These are phyloP conservation scores for Lonchura striata DNA, from an alignment of 2,113 vertebrate genomes.

Conservation along the genomic window DNA sequence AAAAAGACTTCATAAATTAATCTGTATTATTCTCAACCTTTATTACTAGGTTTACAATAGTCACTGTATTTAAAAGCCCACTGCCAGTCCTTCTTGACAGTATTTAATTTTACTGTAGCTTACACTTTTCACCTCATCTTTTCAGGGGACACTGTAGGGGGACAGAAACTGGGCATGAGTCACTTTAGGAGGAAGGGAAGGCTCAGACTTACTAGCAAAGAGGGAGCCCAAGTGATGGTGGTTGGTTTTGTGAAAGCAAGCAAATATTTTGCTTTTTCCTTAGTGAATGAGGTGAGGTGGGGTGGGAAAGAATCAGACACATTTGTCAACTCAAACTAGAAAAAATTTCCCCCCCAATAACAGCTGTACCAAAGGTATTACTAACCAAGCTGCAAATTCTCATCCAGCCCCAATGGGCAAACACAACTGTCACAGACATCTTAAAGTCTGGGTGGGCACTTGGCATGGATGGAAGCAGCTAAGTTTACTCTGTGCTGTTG, in stretches of 20 bases:
- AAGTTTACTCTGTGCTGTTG: neutral
- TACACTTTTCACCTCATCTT: neutral
- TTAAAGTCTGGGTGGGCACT: neutral
- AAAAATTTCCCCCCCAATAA: neutral
- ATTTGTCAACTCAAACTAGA: neutral
- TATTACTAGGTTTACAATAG: neutral
- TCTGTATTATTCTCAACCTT: neutral
- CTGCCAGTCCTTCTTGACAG: neutral
- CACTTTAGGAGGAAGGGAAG: neutral
- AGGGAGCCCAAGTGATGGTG: neutral
- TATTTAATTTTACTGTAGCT: neutral
- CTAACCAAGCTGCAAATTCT: neutral
- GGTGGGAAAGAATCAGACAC: neutral
- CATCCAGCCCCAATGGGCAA: neutral
- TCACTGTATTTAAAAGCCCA: neutral
- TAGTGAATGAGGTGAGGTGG: neutral
- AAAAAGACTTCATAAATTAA: neutral
- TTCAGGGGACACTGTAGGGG: neutral
- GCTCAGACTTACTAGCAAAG: neutral
- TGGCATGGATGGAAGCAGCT: neutral
- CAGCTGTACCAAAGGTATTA: neutral
- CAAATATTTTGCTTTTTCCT: neutral
- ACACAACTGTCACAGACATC: accelerated
- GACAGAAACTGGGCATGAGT: neutral
- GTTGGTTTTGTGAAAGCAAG: neutral